Conservation (phyloP, 2,888 invertebrate species). For the Bembecia ichneumoniformis region DNA sequence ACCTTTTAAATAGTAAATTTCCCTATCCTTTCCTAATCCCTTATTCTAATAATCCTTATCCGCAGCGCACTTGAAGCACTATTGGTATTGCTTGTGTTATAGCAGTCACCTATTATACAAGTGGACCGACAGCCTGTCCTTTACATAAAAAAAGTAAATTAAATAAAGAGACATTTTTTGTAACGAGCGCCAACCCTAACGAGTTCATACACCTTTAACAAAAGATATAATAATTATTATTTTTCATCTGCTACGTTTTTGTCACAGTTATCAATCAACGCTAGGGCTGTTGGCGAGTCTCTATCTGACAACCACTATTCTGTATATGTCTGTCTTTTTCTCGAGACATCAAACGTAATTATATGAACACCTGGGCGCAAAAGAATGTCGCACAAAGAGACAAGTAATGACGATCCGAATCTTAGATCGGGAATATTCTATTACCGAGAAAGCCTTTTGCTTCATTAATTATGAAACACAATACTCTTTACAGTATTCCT, state of each 20-base stretch:
- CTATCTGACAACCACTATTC: constrained; percentile 22
- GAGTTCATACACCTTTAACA: constrained; percentile 63
- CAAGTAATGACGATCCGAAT: constrained; percentile 69
- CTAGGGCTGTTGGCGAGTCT: constrained; percentile 43
- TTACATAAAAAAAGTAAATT: background rate
- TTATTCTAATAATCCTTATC: too few species aligned
- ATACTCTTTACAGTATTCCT: constrained; percentile 61
- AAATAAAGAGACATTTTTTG: background rate
- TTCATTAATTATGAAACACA: constrained; percentile 73
- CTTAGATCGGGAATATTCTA: constrained; percentile 67
- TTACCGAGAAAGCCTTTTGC: constrained; percentile 68
- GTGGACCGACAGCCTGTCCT: too few species aligned
- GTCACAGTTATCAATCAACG: constrained; percentile 74
- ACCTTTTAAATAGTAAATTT: too few species aligned
- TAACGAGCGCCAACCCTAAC: constrained; percentile 44
- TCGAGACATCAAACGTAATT: constrained; percentile 56
- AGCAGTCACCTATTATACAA: background rate
- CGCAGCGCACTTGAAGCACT: too few species aligned
- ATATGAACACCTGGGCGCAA: constrained; percentile 71
- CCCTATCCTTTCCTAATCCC: too few species aligned
- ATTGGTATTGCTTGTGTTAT: too few species aligned
- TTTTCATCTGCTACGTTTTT: constrained; percentile 73
- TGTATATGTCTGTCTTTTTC: constrained; percentile 37
- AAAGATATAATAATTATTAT: constrained; percentile 70
- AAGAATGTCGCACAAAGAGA: constrained; percentile 72